Evolutionary conservation across 2,113 vertebrate species (phyloP), one percentile per base, ranked within the genome.

Genomic region (Peromyscus polionotus): DNA sequence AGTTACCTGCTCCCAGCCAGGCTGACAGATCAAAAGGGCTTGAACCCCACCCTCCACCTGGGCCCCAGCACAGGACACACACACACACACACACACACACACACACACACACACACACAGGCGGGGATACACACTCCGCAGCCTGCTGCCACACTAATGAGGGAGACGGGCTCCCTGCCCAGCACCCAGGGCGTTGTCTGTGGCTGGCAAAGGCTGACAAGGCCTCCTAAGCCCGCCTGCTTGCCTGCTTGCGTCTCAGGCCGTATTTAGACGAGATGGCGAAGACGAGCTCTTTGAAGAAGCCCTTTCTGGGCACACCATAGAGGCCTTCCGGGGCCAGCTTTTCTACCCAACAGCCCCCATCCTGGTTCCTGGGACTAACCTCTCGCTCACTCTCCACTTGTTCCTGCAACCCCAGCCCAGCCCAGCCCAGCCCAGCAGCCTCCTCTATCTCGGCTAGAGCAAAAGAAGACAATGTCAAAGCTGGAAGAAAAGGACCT

Each of bases 1-100:
- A 99, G 98, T 98, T 98, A 98, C 98, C 98, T 98, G 98, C 95
- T 97, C 98, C 95, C 97, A 97, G 96, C 96, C 91, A 79, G 26
- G 48, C 96, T 97, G 80, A 97, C 83, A 97, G 97, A 99, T 99
- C 98, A 99, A 99, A 99, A 98, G 95, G 67, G 90, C 97, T 73
- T 45, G 89, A 87, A 63, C 86, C 96, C 94, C 97, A 96, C 96
- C 96, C 94, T 97, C 93, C 59, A 95, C 93, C 90, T 79, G 81
- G 0, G 42, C 97, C 77, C 88, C 89, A 0, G 3, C 51, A 14
- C 88, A 36, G 8, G 84, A 91, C 20, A 24, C 6, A 59, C 0
- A 14, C 28, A 26, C 28, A 51, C 24, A 4, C 33, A 19, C 57
- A 51, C 59, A 24, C 67, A 70, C 0, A 31, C 63, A 39, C 83